Percentiles rank a stretch among this genome's conserved stretches.
phyloP scores from a whole-genome alignment of 2,113 vertebrate genomes.

The Lophura nycthemera region DNA sequence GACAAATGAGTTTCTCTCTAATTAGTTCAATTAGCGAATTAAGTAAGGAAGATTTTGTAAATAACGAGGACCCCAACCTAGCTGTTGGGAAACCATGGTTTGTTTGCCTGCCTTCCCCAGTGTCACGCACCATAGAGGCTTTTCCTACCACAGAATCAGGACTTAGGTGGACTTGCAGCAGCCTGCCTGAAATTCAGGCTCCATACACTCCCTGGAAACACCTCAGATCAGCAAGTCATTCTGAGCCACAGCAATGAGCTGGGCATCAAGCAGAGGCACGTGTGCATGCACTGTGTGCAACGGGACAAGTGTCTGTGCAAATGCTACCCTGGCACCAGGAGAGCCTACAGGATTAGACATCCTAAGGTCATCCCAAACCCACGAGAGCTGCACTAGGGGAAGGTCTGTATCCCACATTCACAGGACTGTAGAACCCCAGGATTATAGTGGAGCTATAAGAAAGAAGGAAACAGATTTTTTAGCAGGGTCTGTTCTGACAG shows the following conservation, averaged over 20 bases:
- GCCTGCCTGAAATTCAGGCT: background rate
- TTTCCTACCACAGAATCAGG: background rate
- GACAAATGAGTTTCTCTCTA: background rate
- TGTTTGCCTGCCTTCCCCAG: background rate
- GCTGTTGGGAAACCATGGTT: background rate
- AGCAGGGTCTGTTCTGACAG: too few species aligned
- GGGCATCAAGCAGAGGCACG: background rate
- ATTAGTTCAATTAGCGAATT: background rate
- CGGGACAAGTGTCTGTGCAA: background rate
- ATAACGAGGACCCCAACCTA: background rate
- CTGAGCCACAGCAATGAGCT: background rate
- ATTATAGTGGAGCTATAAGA: too few species aligned
- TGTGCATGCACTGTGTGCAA: accelerated
- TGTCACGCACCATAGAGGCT: background rate
- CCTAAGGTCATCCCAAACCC: background rate
- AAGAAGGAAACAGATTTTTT: too few species aligned
- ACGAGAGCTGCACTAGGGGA: background rate
- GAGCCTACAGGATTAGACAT: background rate
- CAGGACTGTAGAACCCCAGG: background rate
- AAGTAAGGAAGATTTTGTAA: background rate
- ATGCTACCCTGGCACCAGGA: background rate
- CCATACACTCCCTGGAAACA: background rate
- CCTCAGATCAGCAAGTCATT: background rate
- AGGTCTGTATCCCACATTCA: background rate
- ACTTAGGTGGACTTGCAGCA: background rate